These are phyloP conservation scores for Tragelaphus scriptus DNA, from an alignment of 2,113 vertebrate species.

Conservation along the genomic window DNA sequence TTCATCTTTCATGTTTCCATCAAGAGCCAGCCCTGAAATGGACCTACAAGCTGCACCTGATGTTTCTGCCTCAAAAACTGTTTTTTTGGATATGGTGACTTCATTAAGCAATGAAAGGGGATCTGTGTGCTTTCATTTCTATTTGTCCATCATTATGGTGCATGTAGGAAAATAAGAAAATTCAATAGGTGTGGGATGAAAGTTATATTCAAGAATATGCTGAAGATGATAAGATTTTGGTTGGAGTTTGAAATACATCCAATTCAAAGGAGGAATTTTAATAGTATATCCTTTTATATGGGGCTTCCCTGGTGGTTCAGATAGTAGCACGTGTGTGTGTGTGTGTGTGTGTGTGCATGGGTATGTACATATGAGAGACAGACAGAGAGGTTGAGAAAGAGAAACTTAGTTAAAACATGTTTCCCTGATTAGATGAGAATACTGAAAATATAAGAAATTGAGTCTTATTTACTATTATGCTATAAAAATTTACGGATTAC, in stretches of 20 bases:
- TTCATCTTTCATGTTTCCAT: constrained; percentile 1
- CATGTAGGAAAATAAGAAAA: neutral
- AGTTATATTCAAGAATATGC: neutral
- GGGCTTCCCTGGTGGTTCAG: neutral
- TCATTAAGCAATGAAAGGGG: neutral
- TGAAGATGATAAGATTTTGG: neutral
- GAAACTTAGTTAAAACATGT: neutral
- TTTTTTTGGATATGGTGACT: neutral
- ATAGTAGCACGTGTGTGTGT: neutral
- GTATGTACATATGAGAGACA: neutral
- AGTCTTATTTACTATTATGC: neutral
- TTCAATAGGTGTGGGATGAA: neutral
- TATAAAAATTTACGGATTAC: neutral
- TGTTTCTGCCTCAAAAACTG: neutral
- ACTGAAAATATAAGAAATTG: neutral
- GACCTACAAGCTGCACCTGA: neutral
- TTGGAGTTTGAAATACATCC: neutral
- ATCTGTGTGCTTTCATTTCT: neutral
- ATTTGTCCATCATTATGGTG: neutral
- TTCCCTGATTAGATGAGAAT: neutral
- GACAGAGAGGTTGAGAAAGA: neutral
- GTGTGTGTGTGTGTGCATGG: neutral
- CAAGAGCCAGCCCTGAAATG: neutral
- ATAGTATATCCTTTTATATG: neutral
- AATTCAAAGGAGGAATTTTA: neutral